Evolutionary conservation across 2,113 vertebrate species (phyloP).

Genomic region (Silurus asotus): DNA sequence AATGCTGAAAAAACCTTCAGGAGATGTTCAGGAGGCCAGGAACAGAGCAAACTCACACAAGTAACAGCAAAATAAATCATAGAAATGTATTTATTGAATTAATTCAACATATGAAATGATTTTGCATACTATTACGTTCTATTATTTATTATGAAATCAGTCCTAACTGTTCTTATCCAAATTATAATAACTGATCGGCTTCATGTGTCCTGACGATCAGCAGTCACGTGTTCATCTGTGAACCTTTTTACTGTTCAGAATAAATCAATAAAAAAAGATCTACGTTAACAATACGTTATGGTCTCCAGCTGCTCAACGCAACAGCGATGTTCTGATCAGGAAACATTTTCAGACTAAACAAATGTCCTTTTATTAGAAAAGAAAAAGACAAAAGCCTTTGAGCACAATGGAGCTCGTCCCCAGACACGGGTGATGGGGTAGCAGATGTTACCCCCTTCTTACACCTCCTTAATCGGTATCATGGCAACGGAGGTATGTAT

Average conservation of each 20-base stretch:
- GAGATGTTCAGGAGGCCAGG: conserved; percentile 43
- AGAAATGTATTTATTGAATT: no score
- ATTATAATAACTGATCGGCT: conserved; percentile 49
- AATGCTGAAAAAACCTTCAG: conserved; percentile 59
- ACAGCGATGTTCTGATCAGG: neutral
- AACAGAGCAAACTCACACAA: conserved; percentile 16
- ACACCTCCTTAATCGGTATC: conserved; percentile 58
- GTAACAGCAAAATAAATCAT: neutral
- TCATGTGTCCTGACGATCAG: neutral
- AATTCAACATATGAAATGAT: no score
- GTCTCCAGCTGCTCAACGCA: neutral
- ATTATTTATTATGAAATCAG: no score
- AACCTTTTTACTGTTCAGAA: conserved; percentile 9
- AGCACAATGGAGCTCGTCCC: conserved; percentile 25
- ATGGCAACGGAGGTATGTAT: conserved; percentile 64
- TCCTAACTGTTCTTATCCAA: conserved; percentile 10
- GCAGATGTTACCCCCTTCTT: conserved; percentile 18
- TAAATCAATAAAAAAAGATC: neutral
- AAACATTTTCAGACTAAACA: conserved; percentile 22
- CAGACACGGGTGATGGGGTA: neutral
- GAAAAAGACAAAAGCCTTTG: conserved; percentile 12
- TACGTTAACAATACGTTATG: no score
- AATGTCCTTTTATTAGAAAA: conserved; percentile 8
- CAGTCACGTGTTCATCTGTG: conserved; percentile 26
- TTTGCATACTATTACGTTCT: no score